Base-by-base conservation (phyloP, 2,797 vertebrate species). In the Chromis chromis region DNA sequence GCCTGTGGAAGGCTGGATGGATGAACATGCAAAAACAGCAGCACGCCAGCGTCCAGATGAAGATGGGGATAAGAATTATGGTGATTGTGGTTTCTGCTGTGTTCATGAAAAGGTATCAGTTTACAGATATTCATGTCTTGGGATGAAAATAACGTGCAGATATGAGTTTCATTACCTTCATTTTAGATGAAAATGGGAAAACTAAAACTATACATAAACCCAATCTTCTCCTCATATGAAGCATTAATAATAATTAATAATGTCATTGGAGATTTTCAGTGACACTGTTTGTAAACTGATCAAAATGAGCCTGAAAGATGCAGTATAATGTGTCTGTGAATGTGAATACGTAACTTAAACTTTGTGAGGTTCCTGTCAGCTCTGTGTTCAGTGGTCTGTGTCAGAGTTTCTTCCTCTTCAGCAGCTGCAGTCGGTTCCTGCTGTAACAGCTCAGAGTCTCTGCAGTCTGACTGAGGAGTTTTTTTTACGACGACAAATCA, bases 1-100 rank as follows among this genome's bases (percentile, higher is more conserved):
- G 28, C 28, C 28, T 31, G 28, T 31, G 1, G 6, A 7, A 31
- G 1, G 42, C 60, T 60, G 71, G 69, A 70, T 53, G 31, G 63
- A 73, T n/a, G 39, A 80, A 81, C 80, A 81, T 87, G 81, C 73
- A 9, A 85, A 0, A 76, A 31, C 80, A 85, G 78, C 88, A 89
- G 85, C 75, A 88, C 79, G 48, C 24, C 81, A 88, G 81, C 28
- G 56, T 85, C 79, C 83, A 87, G 1, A 48, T 48, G 44, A 10
- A n/a, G 19, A n/a, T 48, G 44, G 19, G 7, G 4, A 19, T 19
- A 19, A 19, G 6, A 19, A 6, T 19, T 6, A 5, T 42, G 40
- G 40, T 6, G 16, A 6, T 17, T 19, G 4, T 44, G 52, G 17
- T 55, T 40, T 21, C 33, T 58, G 19, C 12, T 17, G 16, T 14